Conservation (phyloP, 2,888 invertebrate genomes). For the Falcaria lacertinaria region DNA sequence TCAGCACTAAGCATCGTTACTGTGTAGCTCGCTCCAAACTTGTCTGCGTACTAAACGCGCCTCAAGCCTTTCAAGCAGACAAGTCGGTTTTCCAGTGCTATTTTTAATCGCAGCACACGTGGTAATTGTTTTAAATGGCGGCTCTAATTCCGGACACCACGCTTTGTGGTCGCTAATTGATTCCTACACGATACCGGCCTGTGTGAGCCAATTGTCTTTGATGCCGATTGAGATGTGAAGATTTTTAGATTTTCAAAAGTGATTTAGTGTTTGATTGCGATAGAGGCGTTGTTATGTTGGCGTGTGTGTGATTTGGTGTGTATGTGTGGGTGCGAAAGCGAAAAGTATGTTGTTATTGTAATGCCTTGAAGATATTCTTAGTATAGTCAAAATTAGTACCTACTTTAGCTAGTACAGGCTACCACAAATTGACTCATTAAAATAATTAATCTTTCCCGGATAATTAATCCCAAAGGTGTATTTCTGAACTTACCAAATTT, state of each 20-base stretch:
- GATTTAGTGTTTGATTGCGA: not conserved
- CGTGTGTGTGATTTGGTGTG: no score
- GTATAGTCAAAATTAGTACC: no score
- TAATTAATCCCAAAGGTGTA: no score
- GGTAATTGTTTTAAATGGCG: constrained; percentile 40
- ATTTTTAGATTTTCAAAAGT: not conserved
- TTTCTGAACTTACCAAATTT: no score
- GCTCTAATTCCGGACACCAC: constrained; percentile 55
- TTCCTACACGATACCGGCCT: constrained; percentile 50
- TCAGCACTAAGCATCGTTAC: no score
- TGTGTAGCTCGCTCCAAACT: no score
- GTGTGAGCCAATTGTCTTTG: constrained; percentile 27
- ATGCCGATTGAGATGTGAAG: constrained; percentile 40
- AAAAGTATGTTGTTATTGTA: no score
- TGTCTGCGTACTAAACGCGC: constrained; percentile 24
- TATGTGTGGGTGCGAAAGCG: no score
- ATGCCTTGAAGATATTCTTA: no score
- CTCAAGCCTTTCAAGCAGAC: constrained; percentile 41
- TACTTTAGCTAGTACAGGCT: no score
- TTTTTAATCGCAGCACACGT: constrained; percentile 62
- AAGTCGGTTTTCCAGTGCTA: constrained; percentile 57
- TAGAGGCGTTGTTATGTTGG: not conserved
- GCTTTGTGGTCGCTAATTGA: constrained; percentile 65
- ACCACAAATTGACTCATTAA: no score
- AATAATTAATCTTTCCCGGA: no score